Conservation (phyloP, 2,113 vertebrate species). For the Crotalus viridis region DNA sequence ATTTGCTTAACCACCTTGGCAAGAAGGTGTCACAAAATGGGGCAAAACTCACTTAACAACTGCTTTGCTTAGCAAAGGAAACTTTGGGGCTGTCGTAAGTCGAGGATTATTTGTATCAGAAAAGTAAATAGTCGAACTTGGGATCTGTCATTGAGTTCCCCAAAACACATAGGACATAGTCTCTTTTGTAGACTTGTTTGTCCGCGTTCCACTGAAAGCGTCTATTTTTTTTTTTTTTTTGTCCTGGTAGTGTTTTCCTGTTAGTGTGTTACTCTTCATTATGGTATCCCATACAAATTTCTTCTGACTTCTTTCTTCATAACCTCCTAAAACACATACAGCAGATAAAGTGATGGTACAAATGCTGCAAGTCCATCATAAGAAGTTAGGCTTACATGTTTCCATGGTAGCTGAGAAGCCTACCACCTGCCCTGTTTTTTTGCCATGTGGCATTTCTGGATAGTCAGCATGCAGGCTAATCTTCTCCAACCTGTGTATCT, state of each 20-base stretch:
- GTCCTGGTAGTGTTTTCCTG: neutral
- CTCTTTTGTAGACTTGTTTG: neutral
- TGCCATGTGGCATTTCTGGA: neutral
- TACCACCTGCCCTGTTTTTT: neutral
- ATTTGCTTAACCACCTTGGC: too few species aligned
- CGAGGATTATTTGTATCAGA: neutral
- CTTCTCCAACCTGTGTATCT: neutral
- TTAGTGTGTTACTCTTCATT: neutral
- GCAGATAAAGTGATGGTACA: neutral
- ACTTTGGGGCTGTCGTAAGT: neutral
- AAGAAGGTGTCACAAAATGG: too few species aligned
- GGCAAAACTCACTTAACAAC: neutral
- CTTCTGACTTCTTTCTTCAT: neutral
- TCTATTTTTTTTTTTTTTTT: neutral
- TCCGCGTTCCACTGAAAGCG: neutral
- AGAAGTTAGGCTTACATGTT: neutral
- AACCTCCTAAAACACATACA: neutral
- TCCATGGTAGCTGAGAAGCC: constrained; percentile 16
- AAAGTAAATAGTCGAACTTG: neutral
- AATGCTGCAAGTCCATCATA: neutral
- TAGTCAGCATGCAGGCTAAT: neutral
- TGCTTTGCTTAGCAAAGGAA: neutral
- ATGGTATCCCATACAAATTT: neutral
- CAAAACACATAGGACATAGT: neutral
- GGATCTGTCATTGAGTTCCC: neutral